phyloP scores from a whole-genome alignment of 2,797 vertebrate genomes.

The Setipinna tenuifilis region DNA sequence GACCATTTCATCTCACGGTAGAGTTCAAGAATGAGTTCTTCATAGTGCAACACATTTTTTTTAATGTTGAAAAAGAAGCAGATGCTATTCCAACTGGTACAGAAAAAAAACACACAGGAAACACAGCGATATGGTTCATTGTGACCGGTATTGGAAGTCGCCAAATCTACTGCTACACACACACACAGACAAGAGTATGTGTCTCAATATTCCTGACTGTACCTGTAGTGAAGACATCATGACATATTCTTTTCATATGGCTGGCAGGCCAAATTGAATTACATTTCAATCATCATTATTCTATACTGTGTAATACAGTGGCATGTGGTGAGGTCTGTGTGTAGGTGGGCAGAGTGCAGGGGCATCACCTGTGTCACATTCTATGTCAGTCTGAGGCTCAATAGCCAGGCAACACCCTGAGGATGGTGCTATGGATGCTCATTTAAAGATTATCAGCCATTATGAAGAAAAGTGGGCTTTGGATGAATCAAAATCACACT shows the following conservation, averaged over 20 bases:
- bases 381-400: too few relatives aligned
- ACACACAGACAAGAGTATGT: background rate
- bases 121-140: background rate
- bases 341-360: too few relatives aligned
- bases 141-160: background rate
- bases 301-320: background rate
- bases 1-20: conserved; percentile 30
- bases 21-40: conserved; percentile 24
- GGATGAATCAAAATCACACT: too few relatives aligned
- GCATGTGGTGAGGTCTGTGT: too few relatives aligned
- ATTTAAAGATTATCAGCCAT: too few relatives aligned
- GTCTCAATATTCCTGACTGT: background rate
- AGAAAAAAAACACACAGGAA: background rate
- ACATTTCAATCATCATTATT: background rate
- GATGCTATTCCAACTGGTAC: background rate
- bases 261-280: background rate
- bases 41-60: conserved; percentile 15
- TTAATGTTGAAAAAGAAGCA: background rate
- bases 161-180: background rate
- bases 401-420: too few relatives aligned
- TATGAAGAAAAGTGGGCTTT: too few relatives aligned
- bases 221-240: background rate
- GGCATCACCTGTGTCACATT: too few relatives aligned
- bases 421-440: too few relatives aligned
- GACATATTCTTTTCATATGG: background rate